Evolutionary conservation across 2,888 invertebrate genomes (phyloP).

Genomic region (Nomada ruficornis): DNA sequence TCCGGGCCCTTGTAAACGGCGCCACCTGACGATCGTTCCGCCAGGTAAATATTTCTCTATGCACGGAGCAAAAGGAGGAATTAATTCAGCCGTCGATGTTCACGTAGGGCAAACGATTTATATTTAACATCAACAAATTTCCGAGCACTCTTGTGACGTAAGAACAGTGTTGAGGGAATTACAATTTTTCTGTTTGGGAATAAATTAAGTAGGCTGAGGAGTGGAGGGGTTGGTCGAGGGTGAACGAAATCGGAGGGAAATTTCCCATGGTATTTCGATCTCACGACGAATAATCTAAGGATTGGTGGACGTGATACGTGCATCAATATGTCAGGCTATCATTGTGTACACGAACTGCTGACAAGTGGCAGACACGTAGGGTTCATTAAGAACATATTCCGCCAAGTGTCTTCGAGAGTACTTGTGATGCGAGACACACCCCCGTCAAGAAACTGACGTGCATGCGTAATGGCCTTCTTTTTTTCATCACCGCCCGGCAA

Average conservation of each 20-base stretch:
- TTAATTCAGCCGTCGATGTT: background rate
- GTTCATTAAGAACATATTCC: constrained; percentile 72
- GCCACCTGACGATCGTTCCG: constrained; percentile 44
- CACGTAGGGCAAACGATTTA: background rate
- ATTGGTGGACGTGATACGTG: constrained; percentile 33
- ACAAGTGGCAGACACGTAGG: constrained; percentile 68
- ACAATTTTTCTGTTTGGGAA: too few relatives aligned
- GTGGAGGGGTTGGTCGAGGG: background rate
- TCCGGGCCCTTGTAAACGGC: constrained; percentile 47
- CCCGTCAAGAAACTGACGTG: constrained; percentile 42
- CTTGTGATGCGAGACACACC: constrained; percentile 66
- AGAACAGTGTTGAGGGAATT: too few relatives aligned
- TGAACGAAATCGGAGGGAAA: background rate
- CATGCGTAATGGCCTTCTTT: constrained; percentile 26
- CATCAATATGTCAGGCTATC: constrained; percentile 35
- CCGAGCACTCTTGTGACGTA: too few relatives aligned
- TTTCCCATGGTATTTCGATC: background rate
- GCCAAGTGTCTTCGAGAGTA: constrained; percentile 56
- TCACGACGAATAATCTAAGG: constrained; percentile 20
- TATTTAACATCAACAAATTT: background rate
- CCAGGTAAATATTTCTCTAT: background rate
- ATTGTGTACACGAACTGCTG: constrained; percentile 50
- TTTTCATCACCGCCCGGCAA: constrained; percentile 12
- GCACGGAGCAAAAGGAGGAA: background rate
- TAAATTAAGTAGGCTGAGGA: background rate